These are phyloP conservation scores for Tricholauxania praeusta DNA, from an alignment of 2,888 invertebrate species.

Conservation along the genomic window DNA sequence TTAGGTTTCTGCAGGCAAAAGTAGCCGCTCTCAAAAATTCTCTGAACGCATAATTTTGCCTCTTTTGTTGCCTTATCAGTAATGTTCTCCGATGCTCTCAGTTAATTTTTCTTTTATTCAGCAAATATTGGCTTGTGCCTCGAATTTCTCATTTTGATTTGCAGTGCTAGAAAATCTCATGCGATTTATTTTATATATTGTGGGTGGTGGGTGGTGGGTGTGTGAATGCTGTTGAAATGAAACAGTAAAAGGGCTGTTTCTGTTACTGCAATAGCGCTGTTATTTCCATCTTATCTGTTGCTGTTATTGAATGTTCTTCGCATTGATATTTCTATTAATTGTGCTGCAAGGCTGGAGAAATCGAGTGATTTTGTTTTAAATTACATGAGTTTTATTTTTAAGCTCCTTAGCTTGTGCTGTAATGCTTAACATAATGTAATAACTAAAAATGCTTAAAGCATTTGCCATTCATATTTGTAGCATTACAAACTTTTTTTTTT, in stretches of 20 bases:
- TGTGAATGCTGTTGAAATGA: conserved; percentile 8
- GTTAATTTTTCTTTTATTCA: background rate
- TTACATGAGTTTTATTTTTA: no score
- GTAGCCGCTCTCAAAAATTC: background rate
- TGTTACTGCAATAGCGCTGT: background rate
- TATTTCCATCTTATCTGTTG: background rate
- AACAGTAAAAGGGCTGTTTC: background rate
- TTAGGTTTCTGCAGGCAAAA: no score
- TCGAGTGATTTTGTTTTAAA: background rate
- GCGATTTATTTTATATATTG: background rate
- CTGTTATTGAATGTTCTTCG: background rate
- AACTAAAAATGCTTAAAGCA: no score
- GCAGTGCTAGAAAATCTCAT: conserved; percentile 6
- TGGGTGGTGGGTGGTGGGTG: background rate
- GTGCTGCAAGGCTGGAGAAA: background rate
- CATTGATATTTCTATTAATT: background rate
- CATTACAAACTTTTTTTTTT: no score
- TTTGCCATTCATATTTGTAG: no score
- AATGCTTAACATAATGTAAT: no score
- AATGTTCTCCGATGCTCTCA: no score
- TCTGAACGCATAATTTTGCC: background rate
- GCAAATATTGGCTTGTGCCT: background rate
- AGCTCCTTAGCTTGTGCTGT: no score
- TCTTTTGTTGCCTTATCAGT: background rate
- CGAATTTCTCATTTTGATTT: background rate